Conservation (phyloP, 53 echinoderm and acorn worm species). For the Henricia sp. region DNA sequence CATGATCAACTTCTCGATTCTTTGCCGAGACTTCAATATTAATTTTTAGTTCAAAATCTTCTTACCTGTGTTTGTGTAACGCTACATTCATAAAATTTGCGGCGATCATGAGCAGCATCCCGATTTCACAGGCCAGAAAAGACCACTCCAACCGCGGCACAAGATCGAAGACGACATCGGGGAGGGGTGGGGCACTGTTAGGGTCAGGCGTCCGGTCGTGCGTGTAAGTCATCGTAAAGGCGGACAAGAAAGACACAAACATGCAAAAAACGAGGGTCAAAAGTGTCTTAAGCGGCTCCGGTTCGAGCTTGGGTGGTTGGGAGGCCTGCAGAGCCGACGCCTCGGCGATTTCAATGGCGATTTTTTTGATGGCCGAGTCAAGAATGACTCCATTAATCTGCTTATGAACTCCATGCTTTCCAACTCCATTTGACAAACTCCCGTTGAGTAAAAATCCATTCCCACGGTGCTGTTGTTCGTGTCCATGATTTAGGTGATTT, state of each 20-base stretch:
- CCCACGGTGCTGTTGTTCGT: background rate
- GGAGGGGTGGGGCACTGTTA: constrained; percentile 86
- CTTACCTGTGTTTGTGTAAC: constrained; percentile 96
- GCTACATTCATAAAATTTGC: constrained; percentile 66
- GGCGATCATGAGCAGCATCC: constrained; percentile 66
- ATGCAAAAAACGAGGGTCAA: constrained; percentile 79
- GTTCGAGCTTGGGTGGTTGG: constrained; percentile 55
- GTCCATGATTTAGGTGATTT: background rate
- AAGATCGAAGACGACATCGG: constrained; percentile 90
- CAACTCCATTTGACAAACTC: background rate
- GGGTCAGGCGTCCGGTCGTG: constrained; percentile 95
- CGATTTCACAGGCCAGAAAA: constrained; percentile 88
- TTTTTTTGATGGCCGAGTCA: constrained; percentile 28
- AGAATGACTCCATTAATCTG: constrained; percentile 10
- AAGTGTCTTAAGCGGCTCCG: constrained; percentile 79
- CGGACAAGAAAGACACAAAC: constrained; percentile 78
- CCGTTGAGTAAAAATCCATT: constrained; percentile 26
- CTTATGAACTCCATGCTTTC: too few relatives aligned
- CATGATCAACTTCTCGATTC: too few relatives aligned
- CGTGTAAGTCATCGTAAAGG: constrained; percentile 89
- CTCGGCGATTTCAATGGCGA: constrained; percentile 49
- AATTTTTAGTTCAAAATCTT: too few relatives aligned
- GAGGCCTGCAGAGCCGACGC: constrained; percentile 12
- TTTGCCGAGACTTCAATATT: too few relatives aligned
- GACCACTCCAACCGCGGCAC: constrained; percentile 94